phyloP scores from a whole-genome alignment of 2,797 vertebrate species.

The Platalea minor region DNA sequence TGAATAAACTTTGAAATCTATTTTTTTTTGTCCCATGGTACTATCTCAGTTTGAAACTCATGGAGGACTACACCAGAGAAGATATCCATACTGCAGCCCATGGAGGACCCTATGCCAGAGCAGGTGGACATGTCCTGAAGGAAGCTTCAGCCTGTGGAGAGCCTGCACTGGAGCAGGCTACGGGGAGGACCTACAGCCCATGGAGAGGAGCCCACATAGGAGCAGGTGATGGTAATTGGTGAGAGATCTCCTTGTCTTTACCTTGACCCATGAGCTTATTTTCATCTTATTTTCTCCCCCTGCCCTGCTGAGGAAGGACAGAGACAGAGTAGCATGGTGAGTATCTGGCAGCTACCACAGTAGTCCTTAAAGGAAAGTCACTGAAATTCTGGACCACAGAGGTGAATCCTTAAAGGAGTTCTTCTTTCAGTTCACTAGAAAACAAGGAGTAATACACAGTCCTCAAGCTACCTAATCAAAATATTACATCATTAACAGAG shows the following conservation, averaged over 20 bases:
- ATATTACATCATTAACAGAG: neutral
- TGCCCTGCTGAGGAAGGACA: neutral
- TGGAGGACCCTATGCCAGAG: neutral
- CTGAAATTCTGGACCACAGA: neutral
- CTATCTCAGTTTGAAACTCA: neutral
- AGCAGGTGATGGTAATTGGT: neutral
- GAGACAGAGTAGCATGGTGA: neutral
- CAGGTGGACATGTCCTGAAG: neutral
- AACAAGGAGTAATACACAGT: neutral
- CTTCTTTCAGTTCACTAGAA: neutral
- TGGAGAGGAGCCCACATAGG: neutral
- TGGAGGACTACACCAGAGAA: neutral
- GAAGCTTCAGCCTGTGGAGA: neutral
- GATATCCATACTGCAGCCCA: neutral
- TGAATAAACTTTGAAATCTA: neutral
- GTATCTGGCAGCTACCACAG: neutral
- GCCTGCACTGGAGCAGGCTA: neutral
- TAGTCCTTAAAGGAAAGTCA: neutral
- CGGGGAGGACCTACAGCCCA: neutral
- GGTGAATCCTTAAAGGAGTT: neutral
- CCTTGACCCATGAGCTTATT: neutral
- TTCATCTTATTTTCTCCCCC: neutral
- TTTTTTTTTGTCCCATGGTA: neutral
- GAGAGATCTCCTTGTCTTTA: neutral
- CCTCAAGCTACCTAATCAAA: neutral